phyloP scores from a whole-genome alignment of 2,888 invertebrate species.

The Cerceris ruficornis region DNA sequence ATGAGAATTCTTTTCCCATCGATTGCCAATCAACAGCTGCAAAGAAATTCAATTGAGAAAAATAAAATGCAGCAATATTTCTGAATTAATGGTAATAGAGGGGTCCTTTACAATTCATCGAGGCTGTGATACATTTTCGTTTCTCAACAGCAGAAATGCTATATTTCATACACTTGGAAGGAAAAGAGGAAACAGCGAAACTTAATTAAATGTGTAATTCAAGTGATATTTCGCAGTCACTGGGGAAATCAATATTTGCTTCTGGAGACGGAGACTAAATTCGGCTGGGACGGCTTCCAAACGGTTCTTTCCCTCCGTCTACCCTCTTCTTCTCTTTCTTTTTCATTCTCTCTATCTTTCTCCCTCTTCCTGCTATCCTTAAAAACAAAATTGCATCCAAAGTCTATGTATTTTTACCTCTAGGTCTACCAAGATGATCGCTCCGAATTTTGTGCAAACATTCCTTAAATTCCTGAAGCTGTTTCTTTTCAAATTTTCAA shows the following conservation, averaged over 20 bases:
- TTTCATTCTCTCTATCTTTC: not conserved
- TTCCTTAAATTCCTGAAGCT: too few species aligned
- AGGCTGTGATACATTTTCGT: not conserved
- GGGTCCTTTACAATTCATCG: not conserved
- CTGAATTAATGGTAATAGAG: too few species aligned
- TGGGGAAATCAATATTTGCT: conserved; percentile 25
- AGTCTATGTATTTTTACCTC: too few species aligned
- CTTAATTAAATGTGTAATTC: conserved; percentile 23
- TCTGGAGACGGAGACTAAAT: not conserved
- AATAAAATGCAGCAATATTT: too few species aligned
- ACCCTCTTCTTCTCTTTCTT: not conserved
- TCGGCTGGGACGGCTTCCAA: not conserved
- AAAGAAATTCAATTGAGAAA: too few species aligned
- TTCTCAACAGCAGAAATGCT: not conserved
- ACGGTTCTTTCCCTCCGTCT: not conserved
- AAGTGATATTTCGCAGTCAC: conserved; percentile 6
- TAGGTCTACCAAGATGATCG: too few species aligned
- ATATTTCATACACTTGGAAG: not conserved
- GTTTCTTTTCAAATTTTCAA: too few species aligned
- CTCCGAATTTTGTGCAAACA: too few species aligned
- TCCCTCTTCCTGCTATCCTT: too few species aligned
- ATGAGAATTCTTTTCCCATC: too few species aligned
- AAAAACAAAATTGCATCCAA: too few species aligned
- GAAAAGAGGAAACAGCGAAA: not conserved
- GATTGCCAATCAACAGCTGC: too few species aligned